These are phyloP conservation scores for Eumaeus atala DNA, from an alignment of 1,140 invertebrate genomes.

Conservation along the genomic window DNA sequence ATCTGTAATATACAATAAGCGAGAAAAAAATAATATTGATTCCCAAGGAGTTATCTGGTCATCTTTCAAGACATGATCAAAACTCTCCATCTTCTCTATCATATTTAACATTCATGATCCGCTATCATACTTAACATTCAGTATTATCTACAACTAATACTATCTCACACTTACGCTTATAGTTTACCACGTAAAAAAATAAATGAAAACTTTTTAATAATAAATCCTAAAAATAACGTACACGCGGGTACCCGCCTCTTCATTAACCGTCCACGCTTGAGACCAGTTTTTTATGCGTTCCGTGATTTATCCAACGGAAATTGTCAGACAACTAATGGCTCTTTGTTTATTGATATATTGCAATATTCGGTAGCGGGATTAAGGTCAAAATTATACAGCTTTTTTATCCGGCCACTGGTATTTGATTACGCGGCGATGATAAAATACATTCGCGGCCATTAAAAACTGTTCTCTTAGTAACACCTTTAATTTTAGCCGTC, in stretches of 20 bases:
- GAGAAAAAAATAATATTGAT: no score
- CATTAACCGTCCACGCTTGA: constrained; percentile 39
- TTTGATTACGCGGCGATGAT: constrained; percentile 35
- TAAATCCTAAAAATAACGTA: constrained; percentile 12
- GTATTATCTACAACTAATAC: no score
- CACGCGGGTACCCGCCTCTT: constrained; percentile 28
- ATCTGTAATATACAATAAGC: no score
- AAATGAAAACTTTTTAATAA: constrained; percentile 7
- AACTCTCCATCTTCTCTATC: no score
- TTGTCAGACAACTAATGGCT: constrained; percentile 68
- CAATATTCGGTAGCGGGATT: constrained; percentile 65
- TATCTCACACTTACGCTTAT: neutral
- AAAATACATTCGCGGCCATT: constrained; percentile 28
- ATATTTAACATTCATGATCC: no score
- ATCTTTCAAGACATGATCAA: no score
- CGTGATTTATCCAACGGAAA: constrained; percentile 73
- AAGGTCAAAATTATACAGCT: constrained; percentile 47
- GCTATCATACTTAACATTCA: no score
- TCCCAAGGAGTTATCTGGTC: no score
- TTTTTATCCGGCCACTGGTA: constrained; percentile 52
- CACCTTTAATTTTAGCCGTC: constrained; percentile 37
- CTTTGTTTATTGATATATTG: constrained; percentile 70
- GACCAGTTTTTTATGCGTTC: constrained; percentile 44
- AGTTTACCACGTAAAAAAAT: constrained; percentile 1
- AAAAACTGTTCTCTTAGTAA: constrained; percentile 20